These are phyloP conservation scores for Puntigrus tetrazona DNA, from an alignment of 2,113 vertebrate genomes.

Conservation along the genomic window DNA sequence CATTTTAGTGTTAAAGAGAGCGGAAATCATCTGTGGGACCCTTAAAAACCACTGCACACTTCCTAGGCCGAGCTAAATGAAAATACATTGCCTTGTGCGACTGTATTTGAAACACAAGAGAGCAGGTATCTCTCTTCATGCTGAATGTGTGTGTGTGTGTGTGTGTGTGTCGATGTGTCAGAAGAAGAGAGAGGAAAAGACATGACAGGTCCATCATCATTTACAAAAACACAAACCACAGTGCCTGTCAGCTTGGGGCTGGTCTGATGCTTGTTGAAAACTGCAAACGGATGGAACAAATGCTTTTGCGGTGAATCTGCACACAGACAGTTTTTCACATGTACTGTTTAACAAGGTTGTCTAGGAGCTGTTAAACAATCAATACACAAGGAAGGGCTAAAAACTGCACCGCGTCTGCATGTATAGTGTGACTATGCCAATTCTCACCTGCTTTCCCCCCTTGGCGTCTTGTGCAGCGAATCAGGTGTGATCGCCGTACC, in stretches of 20 bases:
- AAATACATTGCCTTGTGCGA: neutral
- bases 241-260: neutral
- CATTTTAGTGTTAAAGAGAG: slow-evolving; percentile 13
- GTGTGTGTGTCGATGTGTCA: too few species aligned
- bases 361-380: neutral
- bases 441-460: slow-evolving; percentile 24
- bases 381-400: neutral
- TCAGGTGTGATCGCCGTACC: neutral
- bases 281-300: neutral
- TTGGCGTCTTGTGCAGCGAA: neutral
- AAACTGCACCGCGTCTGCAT: neutral
- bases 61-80: neutral
- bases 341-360: neutral
- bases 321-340: neutral
- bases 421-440: neutral
- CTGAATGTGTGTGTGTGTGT: neutral
- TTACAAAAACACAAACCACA: slow-evolving; percentile 28
- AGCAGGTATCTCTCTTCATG: neutral
- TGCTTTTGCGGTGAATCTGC: neutral
- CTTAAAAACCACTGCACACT: neutral
- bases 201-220: slow-evolving; percentile 20
- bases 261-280: neutral
- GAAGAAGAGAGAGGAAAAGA: neutral
- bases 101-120: neutral
- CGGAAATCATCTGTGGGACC: neutral